Evolutionary conservation across 1,140 invertebrate genomes (phyloP).

Genomic region (Helicorthomorpha holstii): DNA sequence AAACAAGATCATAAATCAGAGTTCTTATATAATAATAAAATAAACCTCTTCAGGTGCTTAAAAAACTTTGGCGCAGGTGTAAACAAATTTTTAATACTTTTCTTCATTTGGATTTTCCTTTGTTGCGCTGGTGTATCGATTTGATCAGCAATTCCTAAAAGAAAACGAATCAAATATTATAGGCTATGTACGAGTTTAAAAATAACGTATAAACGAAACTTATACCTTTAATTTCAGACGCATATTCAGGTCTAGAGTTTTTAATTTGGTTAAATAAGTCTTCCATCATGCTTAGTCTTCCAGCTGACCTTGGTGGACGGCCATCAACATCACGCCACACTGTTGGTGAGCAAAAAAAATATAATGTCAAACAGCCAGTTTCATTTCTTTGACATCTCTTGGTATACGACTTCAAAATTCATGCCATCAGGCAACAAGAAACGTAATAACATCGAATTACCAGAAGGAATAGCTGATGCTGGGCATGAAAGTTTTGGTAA

Average conservation of each 20-base stretch:
- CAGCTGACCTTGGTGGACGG: constrained; percentile 43
- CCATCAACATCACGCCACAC: constrained; percentile 44
- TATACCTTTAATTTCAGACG: constrained; percentile 25
- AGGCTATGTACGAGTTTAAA: too few relatives aligned
- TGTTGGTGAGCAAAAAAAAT: constrained; percentile 13
- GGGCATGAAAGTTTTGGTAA: constrained; percentile 53
- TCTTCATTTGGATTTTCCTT: constrained; percentile 46
- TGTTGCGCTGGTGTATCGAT: constrained; percentile 8
- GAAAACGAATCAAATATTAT: too few relatives aligned
- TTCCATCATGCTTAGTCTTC: constrained; percentile 50
- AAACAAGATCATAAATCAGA: background rate
- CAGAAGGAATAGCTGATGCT: constrained; percentile 67
- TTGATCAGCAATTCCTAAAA: constrained; percentile 1
- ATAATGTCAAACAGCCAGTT: background rate
- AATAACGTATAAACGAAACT: too few relatives aligned
- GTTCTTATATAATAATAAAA: constrained; percentile 8
- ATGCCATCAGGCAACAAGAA: constrained; percentile 3
- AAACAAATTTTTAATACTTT: constrained; percentile 85
- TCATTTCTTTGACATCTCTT: background rate
- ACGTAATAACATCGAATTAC: constrained; percentile 33
- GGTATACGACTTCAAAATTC: background rate
- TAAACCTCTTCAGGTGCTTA: constrained; percentile 66
- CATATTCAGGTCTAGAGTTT: constrained; percentile 22
- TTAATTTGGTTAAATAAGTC: constrained; percentile 42
- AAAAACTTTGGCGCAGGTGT: constrained; percentile 88